A percentile compares a stretch with the other conserved stretches of the same genome.
Evolutionary conservation across 2,888 invertebrate genomes (phyloP).

Genomic region (Rhyacophila evoluta): DNA sequence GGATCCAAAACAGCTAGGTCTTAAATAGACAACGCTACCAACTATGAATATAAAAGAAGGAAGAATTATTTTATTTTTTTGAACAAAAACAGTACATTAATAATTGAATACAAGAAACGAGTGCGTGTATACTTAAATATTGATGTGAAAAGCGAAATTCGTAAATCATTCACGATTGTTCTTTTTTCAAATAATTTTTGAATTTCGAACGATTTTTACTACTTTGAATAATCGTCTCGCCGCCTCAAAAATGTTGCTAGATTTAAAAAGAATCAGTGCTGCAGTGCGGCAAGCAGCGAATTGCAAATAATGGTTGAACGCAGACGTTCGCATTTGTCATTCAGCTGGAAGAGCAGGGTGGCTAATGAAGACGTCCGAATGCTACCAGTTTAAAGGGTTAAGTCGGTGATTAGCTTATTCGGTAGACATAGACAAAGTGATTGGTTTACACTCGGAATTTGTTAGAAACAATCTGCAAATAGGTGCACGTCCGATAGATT

Average conservation of each 20-base stretch:
- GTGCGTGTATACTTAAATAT: too few relatives aligned
- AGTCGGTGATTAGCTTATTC: constrained; percentile 10
- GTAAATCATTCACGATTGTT: too few relatives aligned
- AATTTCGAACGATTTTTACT: too few relatives aligned
- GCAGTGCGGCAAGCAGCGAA: not conserved
- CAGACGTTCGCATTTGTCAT: constrained; percentile 52
- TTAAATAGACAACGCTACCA: too few relatives aligned
- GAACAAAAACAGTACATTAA: too few relatives aligned
- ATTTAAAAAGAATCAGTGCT: not conserved
- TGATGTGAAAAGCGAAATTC: too few relatives aligned
- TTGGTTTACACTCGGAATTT: constrained; percentile 12
- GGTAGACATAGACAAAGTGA: constrained; percentile 14
- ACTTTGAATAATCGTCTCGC: not conserved
- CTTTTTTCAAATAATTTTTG: too few relatives aligned
- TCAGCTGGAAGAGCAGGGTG: constrained; percentile 20
- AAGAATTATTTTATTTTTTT: too few relatives aligned
- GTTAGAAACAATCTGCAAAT: not conserved
- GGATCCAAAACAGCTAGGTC: too few relatives aligned
- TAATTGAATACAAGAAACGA: too few relatives aligned
- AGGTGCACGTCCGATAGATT: not conserved
- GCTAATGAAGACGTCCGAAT: constrained; percentile 37
- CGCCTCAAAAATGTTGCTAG: not conserved
- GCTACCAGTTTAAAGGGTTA: constrained; percentile 7
- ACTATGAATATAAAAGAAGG: too few relatives aligned
- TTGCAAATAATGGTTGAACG: constrained; percentile 29